Conservation (phyloP, 37 sponge, comb jelly and placozoan species). For the Spongia lamella region DNA sequence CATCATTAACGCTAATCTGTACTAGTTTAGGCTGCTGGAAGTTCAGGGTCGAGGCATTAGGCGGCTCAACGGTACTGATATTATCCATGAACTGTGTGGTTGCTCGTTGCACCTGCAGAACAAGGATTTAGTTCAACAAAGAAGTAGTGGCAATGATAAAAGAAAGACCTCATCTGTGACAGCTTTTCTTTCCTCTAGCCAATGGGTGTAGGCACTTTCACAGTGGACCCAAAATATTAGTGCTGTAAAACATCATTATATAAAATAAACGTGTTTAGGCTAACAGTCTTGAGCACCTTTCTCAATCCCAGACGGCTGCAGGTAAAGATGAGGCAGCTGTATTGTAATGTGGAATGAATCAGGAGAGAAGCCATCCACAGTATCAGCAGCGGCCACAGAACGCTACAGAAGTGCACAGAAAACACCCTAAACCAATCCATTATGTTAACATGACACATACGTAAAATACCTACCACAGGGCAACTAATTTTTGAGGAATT, state of each 20-base stretch:
- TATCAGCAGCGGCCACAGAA: too few relatives aligned
- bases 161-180: constrained; percentile 64
- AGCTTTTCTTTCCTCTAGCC: constrained; percentile 75
- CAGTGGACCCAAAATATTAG: constrained; percentile 81
- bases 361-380: constrained; percentile 1
- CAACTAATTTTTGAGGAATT: too few relatives aligned
- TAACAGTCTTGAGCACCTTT: constrained; percentile 64
- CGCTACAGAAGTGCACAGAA: too few relatives aligned
- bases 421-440: too few relatives aligned
- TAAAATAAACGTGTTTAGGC: not conserved
- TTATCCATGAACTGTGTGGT: constrained; percentile 67
- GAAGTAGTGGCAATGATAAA: not conserved
- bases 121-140: not conserved
- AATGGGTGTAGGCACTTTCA: constrained; percentile 75
- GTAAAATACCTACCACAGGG: too few relatives aligned
- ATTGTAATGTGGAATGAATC: constrained; percentile 70
- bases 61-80: constrained; percentile 29
- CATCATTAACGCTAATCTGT: constrained; percentile 75
- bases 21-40: constrained; percentile 79
- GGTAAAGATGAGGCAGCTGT: constrained; percentile 63
- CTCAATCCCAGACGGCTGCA: constrained; percentile 77
- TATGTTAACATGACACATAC: too few relatives aligned
- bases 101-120: constrained; percentile 57
- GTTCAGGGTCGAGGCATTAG: constrained; percentile 59
- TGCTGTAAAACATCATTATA: constrained; percentile 23